A percentile compares a stretch with the other conserved stretches of the same genome.
These are phyloP conservation scores for Phrynocephalus forsythii DNA, from an alignment of 2,797 vertebrate species.

Conservation along the genomic window DNA sequence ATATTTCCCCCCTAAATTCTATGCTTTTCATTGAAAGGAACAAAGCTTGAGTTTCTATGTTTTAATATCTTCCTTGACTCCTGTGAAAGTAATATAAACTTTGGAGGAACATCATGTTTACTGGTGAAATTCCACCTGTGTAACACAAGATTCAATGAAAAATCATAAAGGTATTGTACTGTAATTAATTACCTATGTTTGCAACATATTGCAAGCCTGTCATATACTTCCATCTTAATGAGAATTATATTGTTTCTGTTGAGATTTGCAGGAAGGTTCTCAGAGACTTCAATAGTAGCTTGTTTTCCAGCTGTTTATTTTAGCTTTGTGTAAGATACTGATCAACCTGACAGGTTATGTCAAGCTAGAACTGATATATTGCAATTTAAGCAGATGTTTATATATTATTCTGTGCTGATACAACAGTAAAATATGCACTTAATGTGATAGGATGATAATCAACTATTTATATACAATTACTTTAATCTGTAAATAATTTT, in stretches of 20 bases:
- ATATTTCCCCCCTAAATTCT: neutral
- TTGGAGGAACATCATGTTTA: neutral
- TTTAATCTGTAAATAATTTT: conserved; percentile 58
- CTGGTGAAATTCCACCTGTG: neutral
- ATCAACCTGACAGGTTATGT: conserved; percentile 70
- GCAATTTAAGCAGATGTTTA: conserved; percentile 51
- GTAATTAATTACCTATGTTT: neutral
- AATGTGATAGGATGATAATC: conserved; percentile 58
- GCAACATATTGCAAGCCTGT: neutral
- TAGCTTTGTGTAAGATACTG: conserved; percentile 62
- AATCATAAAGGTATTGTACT: neutral
- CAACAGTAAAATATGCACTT: conserved; percentile 57
- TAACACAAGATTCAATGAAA: conserved; percentile 23
- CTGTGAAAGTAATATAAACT: neutral
- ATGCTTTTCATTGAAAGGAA: conserved; percentile 2
- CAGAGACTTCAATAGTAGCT: too few relatives aligned
- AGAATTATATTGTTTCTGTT: conserved; percentile 5
- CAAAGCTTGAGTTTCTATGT: neutral
- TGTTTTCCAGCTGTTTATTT: conserved; percentile 45
- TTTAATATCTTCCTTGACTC: conserved; percentile 4
- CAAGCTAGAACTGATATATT: conserved; percentile 67
- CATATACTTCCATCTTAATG: conserved; percentile 4
- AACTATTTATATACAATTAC: conserved; percentile 62
- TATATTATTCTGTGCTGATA: conserved; percentile 69
- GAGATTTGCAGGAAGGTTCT: too few relatives aligned